Conservation (phyloP, 2,888 invertebrate species). For the Theretra japonica region DNA sequence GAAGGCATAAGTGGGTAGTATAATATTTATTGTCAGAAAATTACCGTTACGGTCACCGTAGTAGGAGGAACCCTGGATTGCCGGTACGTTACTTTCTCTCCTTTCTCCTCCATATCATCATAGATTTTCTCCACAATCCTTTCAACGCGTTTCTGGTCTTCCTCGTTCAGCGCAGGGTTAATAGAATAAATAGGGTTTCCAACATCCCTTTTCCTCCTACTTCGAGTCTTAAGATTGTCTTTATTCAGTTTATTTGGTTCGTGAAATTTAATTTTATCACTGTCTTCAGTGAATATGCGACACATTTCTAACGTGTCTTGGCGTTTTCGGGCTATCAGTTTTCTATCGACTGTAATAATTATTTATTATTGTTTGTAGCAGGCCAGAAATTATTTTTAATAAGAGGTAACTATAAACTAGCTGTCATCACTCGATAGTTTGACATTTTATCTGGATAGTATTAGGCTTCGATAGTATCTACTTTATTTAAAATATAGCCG, state of each 20-base stretch:
- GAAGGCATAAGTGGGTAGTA: too few species aligned
- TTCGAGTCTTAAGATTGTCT: slow-evolving; percentile 37
- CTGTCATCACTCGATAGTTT: too few species aligned
- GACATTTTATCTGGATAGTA: too few species aligned
- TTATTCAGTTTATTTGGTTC: slow-evolving; percentile 34
- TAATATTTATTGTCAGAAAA: slow-evolving; percentile 36
- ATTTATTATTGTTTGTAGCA: not conserved
- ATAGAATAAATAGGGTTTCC: slow-evolving; percentile 35
- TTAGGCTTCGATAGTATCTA: too few species aligned
- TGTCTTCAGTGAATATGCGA: slow-evolving; percentile 64
- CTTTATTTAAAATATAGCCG: too few species aligned
- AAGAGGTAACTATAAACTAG: too few species aligned
- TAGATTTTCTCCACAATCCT: slow-evolving; percentile 70
- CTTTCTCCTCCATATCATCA: slow-evolving; percentile 62
- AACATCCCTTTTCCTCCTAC: slow-evolving; percentile 48
- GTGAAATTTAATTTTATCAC: slow-evolving; percentile 39
- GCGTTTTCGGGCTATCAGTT: slow-evolving; percentile 65
- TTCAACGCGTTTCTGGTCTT: slow-evolving; percentile 60
- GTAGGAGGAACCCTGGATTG: slow-evolving; percentile 42
- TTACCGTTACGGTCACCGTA: slow-evolving; percentile 29
- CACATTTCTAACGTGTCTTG: slow-evolving; percentile 76
- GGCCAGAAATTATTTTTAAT: too few species aligned
- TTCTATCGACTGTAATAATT: slow-evolving; percentile 60
- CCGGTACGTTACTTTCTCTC: slow-evolving; percentile 56
- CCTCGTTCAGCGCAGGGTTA: slow-evolving; percentile 49